Conservation (phyloP, 2,113 vertebrate species). For the Gasterosteus aculeatus region DNA sequence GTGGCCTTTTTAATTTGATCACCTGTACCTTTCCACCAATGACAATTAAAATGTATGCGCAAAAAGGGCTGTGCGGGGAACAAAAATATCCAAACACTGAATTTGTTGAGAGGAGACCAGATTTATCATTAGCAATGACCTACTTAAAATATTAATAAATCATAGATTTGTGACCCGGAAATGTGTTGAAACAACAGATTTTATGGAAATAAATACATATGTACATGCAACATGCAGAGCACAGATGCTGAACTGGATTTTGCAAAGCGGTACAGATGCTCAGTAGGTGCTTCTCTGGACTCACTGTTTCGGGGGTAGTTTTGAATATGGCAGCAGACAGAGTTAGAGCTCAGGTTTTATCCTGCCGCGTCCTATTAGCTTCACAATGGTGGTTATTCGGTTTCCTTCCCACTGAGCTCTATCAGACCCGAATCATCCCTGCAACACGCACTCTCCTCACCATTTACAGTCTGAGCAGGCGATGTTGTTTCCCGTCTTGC, state of each 20-base stretch:
- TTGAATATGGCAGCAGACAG: conserved; percentile 26
- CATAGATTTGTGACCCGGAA: background rate
- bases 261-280: background rate
- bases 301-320: conserved; percentile 15
- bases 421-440: conserved; percentile 54
- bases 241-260: background rate
- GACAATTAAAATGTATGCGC: background rate
- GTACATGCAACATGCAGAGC: conserved; percentile 1
- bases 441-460: conserved; percentile 48
- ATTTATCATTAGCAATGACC: background rate
- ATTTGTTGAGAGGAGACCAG: background rate
- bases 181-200: background rate
- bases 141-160: background rate
- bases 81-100: background rate
- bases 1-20: background rate
- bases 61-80: background rate
- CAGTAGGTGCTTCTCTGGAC: background rate
- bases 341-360: conserved; percentile 19
- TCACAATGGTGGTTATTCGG: conserved; percentile 30
- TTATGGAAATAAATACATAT: background rate
- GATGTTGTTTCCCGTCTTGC: conserved; percentile 13
- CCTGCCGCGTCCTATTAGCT: conserved; percentile 52
- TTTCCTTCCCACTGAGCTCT: conserved; percentile 45
- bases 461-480: conserved; percentile 66
- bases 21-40: background rate